These are phyloP conservation scores for Ptilorrhoa leucosticta DNA, from an alignment of 2,113 vertebrate species.

Conservation along the genomic window DNA sequence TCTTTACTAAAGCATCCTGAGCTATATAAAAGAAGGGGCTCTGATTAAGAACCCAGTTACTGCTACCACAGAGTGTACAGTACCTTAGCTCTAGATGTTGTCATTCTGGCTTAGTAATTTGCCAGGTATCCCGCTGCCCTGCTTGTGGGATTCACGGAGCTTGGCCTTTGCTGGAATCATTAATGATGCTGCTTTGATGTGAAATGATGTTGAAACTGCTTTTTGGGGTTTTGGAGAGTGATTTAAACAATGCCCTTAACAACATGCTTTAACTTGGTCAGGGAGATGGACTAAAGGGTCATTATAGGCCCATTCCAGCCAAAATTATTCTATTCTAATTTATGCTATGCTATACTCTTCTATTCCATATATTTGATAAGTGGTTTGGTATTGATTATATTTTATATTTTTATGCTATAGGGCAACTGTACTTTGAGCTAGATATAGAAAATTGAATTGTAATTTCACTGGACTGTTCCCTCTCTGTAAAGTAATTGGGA, in stretches of 20 bases:
- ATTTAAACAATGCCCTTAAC: background rate
- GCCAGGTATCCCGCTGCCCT: background rate
- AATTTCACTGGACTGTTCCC: background rate
- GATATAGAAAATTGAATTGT: background rate
- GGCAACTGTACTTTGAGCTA: background rate
- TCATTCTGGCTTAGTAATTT: background rate
- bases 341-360: background rate
- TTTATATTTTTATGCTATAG: background rate
- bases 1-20: background rate
- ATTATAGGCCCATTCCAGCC: background rate
- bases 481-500: background rate
- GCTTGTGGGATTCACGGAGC: background rate
- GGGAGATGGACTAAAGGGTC: background rate
- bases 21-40: background rate
- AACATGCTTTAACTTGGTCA: background rate
- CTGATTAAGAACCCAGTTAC: background rate
- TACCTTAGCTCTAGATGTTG: background rate
- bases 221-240: background rate
- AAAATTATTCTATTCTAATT: background rate
- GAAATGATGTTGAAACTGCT: rapidly evolving
- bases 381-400: background rate
- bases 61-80: background rate
- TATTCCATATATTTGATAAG: background rate
- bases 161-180: background rate
- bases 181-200: background rate